phyloP scores from a whole-genome alignment of 2,888 invertebrate genomes.

The Danaus chrysippus region DNA sequence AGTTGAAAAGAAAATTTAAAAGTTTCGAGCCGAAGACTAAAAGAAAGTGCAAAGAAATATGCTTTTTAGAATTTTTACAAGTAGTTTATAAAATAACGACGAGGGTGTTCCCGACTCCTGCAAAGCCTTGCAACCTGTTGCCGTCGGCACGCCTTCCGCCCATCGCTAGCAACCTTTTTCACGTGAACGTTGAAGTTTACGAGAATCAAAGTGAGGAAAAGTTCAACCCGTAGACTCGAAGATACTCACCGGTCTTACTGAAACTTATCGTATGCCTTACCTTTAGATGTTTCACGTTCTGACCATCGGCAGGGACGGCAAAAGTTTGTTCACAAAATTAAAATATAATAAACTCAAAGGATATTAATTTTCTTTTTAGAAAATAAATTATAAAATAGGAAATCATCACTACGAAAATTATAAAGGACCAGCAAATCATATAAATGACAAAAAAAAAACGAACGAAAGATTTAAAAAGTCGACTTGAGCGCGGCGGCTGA shows the following conservation, averaged over 20 bases:
- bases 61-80: conserved; percentile 62
- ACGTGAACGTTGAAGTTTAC: conserved; percentile 12
- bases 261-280: conserved; percentile 40
- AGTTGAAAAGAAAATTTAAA: background rate
- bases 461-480: conserved; percentile 51
- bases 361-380: conserved; percentile 36
- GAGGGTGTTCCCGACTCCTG: conserved; percentile 48
- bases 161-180: conserved; percentile 47
- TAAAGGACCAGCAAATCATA: conserved; percentile 42
- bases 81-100: conserved; percentile 63
- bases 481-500: conserved; percentile 63
- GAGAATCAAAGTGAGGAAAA: conserved; percentile 18
- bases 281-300: conserved; percentile 23
- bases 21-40: conserved; percentile 35
- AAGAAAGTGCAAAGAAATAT: conserved; percentile 45
- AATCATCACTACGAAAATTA: conserved; percentile 49
- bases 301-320: conserved; percentile 26
- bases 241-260: conserved; percentile 19
- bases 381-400: conserved; percentile 49
- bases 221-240: conserved; percentile 12
- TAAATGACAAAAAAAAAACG: conserved; percentile 50
- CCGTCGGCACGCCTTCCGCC: conserved; percentile 77
- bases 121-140: conserved; percentile 69
- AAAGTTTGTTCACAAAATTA: conserved; percentile 56
- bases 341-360: conserved; percentile 51